Percentiles rank a stretch among this genome's conserved stretches.
phyloP scores from a whole-genome alignment of 2,113 vertebrate genomes.

The Anguilla japonica region DNA sequence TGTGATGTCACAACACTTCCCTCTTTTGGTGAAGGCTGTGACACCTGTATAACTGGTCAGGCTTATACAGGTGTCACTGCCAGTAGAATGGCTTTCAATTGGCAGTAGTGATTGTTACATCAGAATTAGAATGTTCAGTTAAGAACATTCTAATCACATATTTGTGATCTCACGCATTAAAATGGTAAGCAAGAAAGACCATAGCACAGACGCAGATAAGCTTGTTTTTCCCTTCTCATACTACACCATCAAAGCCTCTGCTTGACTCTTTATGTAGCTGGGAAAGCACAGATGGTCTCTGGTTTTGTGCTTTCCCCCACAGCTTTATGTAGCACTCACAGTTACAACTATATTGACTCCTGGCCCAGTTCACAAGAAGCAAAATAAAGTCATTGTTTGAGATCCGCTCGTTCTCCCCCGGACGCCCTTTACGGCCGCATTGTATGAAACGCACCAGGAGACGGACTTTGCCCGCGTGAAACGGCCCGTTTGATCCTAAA shows the following conservation, averaged over 20 bases:
- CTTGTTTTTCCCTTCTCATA: background rate
- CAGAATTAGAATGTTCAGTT: no score
- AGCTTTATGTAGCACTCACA: slow-evolving; percentile 41
- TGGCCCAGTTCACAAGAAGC: slow-evolving; percentile 30
- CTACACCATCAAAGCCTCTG: background rate
- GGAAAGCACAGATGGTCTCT: slow-evolving; percentile 39
- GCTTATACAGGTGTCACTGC: no score
- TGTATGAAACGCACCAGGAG: background rate
- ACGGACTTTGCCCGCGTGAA: background rate
- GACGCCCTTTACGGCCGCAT: slow-evolving; percentile 24
- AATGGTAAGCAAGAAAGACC: background rate
- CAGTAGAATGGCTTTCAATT: no score
- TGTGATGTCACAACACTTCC: background rate
- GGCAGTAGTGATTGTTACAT: no score
- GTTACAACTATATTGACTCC: slow-evolving; percentile 40
- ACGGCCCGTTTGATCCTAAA: background rate
- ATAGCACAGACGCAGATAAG: background rate
- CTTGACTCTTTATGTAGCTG: slow-evolving; percentile 38
- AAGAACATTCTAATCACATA: no score
- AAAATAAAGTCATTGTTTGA: slow-evolving; percentile 47
- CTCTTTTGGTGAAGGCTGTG: no score
- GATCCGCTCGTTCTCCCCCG: slow-evolving; percentile 32
- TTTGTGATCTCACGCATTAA: no score
- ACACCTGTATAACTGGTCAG: no score
- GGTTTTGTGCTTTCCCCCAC: slow-evolving; percentile 37